Conservation (phyloP, 2,797 vertebrate species). For the Spizella passerina region DNA sequence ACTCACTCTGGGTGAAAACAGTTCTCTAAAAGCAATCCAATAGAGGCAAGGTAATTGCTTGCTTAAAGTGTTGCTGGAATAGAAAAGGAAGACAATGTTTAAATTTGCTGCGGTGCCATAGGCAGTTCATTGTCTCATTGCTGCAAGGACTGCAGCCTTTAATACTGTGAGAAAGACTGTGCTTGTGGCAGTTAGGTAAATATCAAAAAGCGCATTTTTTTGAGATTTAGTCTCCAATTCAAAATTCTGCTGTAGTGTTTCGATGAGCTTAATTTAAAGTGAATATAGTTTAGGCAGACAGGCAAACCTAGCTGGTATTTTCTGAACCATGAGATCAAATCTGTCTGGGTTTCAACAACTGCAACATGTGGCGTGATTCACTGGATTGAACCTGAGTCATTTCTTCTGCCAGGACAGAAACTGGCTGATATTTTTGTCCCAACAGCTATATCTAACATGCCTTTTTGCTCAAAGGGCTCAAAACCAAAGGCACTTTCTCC, state of each 20-base stretch:
- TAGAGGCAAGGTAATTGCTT: background rate
- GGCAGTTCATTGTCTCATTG: background rate
- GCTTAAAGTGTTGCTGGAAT: background rate
- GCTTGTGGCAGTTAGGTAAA: background rate
- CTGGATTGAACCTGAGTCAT: background rate
- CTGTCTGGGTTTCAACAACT: background rate
- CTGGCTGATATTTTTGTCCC: background rate
- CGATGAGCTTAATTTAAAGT: background rate
- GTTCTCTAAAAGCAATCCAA: background rate
- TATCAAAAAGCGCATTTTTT: background rate
- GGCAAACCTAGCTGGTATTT: background rate
- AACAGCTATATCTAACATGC: background rate
- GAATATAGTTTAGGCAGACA: background rate
- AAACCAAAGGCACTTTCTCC: background rate
- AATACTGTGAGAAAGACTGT: background rate
- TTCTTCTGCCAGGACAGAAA: background rate
- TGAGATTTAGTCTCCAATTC: background rate
- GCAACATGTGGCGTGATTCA: background rate
- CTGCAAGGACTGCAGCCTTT: background rate
- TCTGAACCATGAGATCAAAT: background rate
- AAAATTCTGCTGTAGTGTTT: background rate
- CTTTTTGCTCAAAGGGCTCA: background rate
- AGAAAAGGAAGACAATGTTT: background rate
- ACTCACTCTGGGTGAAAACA: background rate
- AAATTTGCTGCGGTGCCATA: background rate